These are phyloP conservation scores for Virgularia gustaviana DNA, from an alignment of 92 coral and sea anemone species.

Conservation along the genomic window DNA sequence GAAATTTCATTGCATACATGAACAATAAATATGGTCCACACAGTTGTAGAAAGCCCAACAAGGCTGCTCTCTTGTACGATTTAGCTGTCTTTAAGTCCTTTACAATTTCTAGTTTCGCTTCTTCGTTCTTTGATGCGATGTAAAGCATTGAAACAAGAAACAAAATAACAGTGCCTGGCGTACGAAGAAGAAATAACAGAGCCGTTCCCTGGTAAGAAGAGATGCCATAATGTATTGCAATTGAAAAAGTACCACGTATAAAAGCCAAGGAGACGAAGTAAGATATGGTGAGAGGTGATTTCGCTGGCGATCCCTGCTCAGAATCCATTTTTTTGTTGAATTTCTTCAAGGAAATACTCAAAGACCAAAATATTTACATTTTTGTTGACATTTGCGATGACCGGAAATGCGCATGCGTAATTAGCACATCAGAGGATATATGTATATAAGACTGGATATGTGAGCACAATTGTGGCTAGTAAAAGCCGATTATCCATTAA, in stretches of 20 bases:
- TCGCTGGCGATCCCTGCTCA: not conserved
- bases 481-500: too few species aligned
- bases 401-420: too few species aligned
- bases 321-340: constrained; percentile 16
- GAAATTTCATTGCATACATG: constrained; percentile 69
- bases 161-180: constrained; percentile 78
- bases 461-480: too few species aligned
- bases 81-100: constrained; percentile 51
- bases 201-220: constrained; percentile 66
- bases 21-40: constrained; percentile 88
- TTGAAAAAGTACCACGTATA: constrained; percentile 84
- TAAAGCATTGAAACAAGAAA: constrained; percentile 54
- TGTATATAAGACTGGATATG: too few species aligned
- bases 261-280: constrained; percentile 69
- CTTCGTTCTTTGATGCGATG: constrained; percentile 53
- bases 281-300: not conserved
- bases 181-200: constrained; percentile 81
- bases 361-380: too few species aligned
- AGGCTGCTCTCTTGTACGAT: constrained; percentile 72
- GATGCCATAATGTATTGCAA: constrained; percentile 71
- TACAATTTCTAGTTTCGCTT: constrained; percentile 50
- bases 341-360: too few species aligned
- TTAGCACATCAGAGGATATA: too few species aligned
- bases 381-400: too few species aligned
- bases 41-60: constrained; percentile 84